Base-by-base conservation (phyloP, 2,113 vertebrate genomes). In the Lophochroa leadbeateri region DNA sequence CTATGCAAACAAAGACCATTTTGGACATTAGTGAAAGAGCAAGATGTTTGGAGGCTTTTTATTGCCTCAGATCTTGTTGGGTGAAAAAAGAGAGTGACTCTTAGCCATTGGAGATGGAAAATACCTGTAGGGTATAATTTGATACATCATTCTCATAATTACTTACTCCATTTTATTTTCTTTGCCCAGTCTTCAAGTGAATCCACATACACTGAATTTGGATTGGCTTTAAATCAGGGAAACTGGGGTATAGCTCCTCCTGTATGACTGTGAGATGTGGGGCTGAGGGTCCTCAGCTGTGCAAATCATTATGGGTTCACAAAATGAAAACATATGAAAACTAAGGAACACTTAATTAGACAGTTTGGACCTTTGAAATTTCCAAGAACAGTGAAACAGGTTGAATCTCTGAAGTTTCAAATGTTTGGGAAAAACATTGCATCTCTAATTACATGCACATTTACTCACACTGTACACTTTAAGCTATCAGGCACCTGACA, bases 1-100 rank as follows among this genome's bases (percentile, higher is more conserved):
- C 89, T 95, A 91, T 39, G 57, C 92, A 95, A 96, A 96, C 91
- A 94, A 96, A 85, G 92, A 93, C 88, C 94, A 84, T 92, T 92
- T 95, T 92, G 92, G 96, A 94, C 92, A 90, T 82, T 79, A 78
- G 39, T 10, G 10, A 63, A 84, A 91, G 53, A 92, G 84, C 2
- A 6, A 79, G 78, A 78, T 78, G 90, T 94, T 95, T 65, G 68
- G 91, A 92, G 95, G 55, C 61, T 82, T 86, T 87, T 96, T 82
- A 65, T 76, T 65, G 5, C 50, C 79, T 81, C 49, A 72, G 65
- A 68, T 94, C 53, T 90, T 88, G 33, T 19, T 67, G 82, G 37
- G 68, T 13, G 18, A 29, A 6, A 17, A 88, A 65, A 46, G 27
- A 63, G 20, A 64, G 20, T 47, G 47, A 95, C 29, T 79, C 16